phyloP scores from a whole-genome alignment of 2,888 invertebrate genomes.

The Eubasilissa splendida region DNA sequence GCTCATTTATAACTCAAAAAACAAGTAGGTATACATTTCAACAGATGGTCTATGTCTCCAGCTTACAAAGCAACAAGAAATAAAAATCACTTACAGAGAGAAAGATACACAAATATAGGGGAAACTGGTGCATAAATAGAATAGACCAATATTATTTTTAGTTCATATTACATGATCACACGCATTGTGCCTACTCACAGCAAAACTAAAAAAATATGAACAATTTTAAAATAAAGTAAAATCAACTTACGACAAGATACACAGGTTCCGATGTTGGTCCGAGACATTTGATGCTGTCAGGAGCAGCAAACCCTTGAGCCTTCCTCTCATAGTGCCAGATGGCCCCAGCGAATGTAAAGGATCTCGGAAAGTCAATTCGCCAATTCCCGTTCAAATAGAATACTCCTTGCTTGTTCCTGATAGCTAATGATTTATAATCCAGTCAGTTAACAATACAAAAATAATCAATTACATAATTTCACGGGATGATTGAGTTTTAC shows the following conservation, averaged over 20 bases:
- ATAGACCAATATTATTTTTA: no score
- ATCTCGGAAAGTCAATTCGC: slow-evolving; percentile 92
- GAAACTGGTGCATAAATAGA: no score
- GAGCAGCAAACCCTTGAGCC: slow-evolving; percentile 85
- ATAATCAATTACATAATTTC: not conserved
- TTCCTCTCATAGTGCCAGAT: slow-evolving; percentile 91
- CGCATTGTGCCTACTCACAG: no score
- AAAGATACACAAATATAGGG: no score
- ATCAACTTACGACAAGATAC: slow-evolving; percentile 81
- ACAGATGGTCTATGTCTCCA: no score
- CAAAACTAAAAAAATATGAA: not conserved
- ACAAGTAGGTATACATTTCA: no score
- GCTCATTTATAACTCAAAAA: no score
- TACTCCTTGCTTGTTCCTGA: slow-evolving; percentile 85
- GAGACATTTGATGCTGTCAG: slow-evolving; percentile 86
- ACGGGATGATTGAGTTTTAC: slow-evolving; percentile 44
- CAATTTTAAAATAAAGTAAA: not conserved
- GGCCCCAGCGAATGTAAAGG: slow-evolving; percentile 85
- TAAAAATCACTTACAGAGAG: no score
- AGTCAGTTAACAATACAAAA: not conserved
- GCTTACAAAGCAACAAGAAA: no score
- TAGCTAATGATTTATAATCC: slow-evolving; percentile 72
- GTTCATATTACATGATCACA: no score
- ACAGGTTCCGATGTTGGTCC: slow-evolving; percentile 95
- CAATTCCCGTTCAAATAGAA: slow-evolving; percentile 96